Percentiles rank a stretch among this genome's conserved stretches.
phyloP scores from a whole-genome alignment of 2,888 invertebrate species.

The Anagyrus pseudococci region DNA sequence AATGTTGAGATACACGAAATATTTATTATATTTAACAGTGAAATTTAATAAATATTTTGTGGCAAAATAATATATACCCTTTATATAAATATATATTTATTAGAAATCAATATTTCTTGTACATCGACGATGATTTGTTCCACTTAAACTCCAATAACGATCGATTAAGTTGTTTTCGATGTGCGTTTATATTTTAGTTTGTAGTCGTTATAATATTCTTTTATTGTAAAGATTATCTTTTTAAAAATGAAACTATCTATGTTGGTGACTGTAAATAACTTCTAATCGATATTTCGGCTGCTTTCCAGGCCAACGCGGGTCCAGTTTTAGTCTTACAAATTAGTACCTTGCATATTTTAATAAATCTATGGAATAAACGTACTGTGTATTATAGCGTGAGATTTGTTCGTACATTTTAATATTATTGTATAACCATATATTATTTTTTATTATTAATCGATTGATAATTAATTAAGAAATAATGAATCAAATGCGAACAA shows the following conservation, averaged over 20 bases:
- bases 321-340: constrained; percentile 38
- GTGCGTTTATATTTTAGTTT: constrained; percentile 17
- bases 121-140: constrained; percentile 2
- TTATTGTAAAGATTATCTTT: constrained; percentile 32
- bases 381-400: constrained; percentile 39
- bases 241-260: constrained; percentile 32
- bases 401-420: constrained; percentile 35
- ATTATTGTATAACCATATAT: constrained; percentile 35
- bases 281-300: constrained; percentile 35
- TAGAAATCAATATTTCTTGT: constrained; percentile 17
- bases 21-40: constrained; percentile 8
- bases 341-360: constrained; percentile 41
- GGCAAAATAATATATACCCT: too few relatives aligned
- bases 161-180: constrained; percentile 24
- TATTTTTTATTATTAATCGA: constrained; percentile 35
- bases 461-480: constrained; percentile 36
- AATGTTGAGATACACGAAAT: constrained; percentile 26
- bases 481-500: constrained; percentile 28
- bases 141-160: constrained; percentile 11
- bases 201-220: constrained; percentile 37
- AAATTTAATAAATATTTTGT: constrained; percentile 7
- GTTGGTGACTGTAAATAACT: constrained; percentile 41
- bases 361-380: constrained; percentile 26
- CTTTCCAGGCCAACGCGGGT: constrained; percentile 33
- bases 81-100: too few relatives aligned